Base-by-base conservation (phyloP, 2,888 invertebrate species). In the Ptycholaimellus sp. region DNA sequence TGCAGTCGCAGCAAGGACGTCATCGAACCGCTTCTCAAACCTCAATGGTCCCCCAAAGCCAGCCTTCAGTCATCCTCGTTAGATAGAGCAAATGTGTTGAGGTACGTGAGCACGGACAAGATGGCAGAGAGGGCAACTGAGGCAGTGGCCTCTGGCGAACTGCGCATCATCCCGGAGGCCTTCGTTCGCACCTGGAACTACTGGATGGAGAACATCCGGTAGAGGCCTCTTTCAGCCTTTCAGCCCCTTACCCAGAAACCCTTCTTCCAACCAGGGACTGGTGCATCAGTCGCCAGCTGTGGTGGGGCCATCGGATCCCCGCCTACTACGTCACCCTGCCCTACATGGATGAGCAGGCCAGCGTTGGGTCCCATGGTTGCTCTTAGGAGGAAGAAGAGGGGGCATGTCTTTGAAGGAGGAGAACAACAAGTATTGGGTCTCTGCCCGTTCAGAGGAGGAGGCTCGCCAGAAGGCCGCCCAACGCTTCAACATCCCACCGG, bases 291-390 rank as follows among this genome's bases (percentile, higher is more conserved):
- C 68, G 70, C 2, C 96, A 96, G 60, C 67, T 99, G 38, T 99
- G 96, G 96, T 96, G 96, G 96, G 96, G 96, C 1, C 96, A 96
- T 62, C 72, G 81, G 40, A 83, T 99, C 46, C 96, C 96, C 0
- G 87, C 82, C 0, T 96, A 90, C 58, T 72, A 69, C 54, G 72
- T 81, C 13, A 68, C n/a, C n/a, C n/a, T n/a, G n/a, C n/a, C n/a
- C n/a, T n/a, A n/a, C n/a, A n/a, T n/a, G n/a, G n/a, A n/a, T 37
- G 42, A 29, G 41, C 20, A 3, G 13, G 33, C 7, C 9, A 29
- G 27, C 3, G 7, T 29, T 9, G 3, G 5, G 7, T 14, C 42
- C 27, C 36, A 30, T 9, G 31, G 11, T 11, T 14, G 16, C 16
- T 33, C 16, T 33, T 33, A 20, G 11, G 18, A 35, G 35, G 11